Conservation (phyloP, 2,113 vertebrate genomes). For the Oncorhynchus mykiss region DNA sequence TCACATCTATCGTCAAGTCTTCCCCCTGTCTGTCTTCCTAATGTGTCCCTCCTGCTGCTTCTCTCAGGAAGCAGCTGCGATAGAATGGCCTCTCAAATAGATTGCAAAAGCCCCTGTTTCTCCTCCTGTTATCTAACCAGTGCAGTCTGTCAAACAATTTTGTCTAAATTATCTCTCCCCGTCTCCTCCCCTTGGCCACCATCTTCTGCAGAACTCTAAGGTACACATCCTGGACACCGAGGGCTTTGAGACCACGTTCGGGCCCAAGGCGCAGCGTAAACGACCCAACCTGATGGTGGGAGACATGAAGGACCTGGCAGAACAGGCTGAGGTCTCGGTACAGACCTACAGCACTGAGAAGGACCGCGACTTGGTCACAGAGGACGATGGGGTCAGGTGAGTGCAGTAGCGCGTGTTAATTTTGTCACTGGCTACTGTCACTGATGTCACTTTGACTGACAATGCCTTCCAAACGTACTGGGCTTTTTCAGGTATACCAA, state of each 20-base stretch:
- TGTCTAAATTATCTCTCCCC: background rate
- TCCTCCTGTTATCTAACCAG: too few species aligned
- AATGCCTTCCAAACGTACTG: background rate
- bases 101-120: too few species aligned
- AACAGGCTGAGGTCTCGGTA: constrained; percentile 79
- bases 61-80: too few species aligned
- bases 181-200: background rate
- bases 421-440: background rate
- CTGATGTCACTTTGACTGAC: background rate
- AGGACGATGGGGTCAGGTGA: constrained; percentile 92
- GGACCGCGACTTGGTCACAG: constrained; percentile 86
- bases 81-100: too few species aligned
- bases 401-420: background rate
- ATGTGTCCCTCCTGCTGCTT: too few species aligned
- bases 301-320: constrained; percentile 86
- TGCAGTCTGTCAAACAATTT: too few species aligned
- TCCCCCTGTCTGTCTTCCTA: background rate
- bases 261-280: constrained; percentile 92
- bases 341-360: constrained; percentile 79
- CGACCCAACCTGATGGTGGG: constrained; percentile 81
- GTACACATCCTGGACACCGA: constrained; percentile 98
- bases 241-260: constrained; percentile 93
- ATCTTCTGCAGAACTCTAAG: constrained; percentile 81
- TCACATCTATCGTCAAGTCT: too few species aligned
- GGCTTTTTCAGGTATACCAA: background rate